Conservation (phyloP, 2,888 invertebrate genomes). For the Homarus gammarus region DNA sequence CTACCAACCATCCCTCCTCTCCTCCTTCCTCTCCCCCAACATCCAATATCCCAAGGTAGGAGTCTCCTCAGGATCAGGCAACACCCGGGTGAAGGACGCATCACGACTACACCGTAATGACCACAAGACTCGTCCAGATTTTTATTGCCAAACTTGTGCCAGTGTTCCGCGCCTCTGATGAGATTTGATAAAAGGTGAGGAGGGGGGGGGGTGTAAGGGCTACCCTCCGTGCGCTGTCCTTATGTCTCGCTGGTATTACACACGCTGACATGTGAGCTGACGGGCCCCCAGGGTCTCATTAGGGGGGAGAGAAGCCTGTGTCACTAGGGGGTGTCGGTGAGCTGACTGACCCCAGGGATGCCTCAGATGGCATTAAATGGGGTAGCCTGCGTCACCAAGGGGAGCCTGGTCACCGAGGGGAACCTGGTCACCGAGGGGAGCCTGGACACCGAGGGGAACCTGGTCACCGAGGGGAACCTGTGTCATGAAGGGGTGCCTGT, state of each 20-base stretch:
- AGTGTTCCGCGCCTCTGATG: slow-evolving; percentile 28
- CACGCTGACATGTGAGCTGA: no score
- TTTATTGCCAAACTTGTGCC: slow-evolving; percentile 55
- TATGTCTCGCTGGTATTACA: neutral
- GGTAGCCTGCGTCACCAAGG: no score
- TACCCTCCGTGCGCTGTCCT: neutral
- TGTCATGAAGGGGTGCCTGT: no score
- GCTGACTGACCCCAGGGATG: no score
- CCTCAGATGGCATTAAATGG: no score
- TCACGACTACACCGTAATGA: slow-evolving; percentile 17
- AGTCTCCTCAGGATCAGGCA: slow-evolving; percentile 19
- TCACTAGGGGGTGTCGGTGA: no score
- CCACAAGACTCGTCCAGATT: slow-evolving; percentile 42
- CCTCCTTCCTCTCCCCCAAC: slow-evolving; percentile 15
- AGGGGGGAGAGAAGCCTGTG: no score
- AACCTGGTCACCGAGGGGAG: no score
- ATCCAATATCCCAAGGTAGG: slow-evolving; percentile 30
- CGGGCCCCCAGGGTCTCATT: no score
- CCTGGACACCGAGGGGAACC: no score
- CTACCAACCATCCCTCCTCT: neutral
- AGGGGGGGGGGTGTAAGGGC: slow-evolving; percentile 3
- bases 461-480: no score
- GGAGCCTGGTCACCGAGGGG: no score
- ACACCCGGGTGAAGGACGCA: neutral
- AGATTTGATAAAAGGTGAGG: slow-evolving; percentile 45